phyloP scores from a whole-genome alignment of 2,797 vertebrate genomes.

The Florisuga fusca region DNA sequence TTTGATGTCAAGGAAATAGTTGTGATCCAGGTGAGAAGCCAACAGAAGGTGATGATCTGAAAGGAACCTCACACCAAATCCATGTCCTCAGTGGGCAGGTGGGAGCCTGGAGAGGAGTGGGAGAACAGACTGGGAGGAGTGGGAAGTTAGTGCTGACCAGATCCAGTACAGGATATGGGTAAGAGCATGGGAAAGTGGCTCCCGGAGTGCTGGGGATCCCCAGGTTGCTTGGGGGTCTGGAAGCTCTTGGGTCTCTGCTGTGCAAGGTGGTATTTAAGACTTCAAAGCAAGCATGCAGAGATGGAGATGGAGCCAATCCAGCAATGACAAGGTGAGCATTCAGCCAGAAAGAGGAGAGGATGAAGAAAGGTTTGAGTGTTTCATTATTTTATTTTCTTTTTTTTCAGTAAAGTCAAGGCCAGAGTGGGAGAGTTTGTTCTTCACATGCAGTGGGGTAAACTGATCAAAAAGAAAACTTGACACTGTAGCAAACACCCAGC shows the following conservation, averaged over 20 bases:
- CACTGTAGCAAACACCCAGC: neutral
- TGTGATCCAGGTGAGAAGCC: neutral
- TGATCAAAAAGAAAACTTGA: neutral
- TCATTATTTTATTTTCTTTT: neutral
- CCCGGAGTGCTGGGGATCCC: neutral
- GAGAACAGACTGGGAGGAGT: neutral
- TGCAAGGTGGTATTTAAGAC: accelerated
- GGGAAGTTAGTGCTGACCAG: neutral
- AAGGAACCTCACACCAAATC: neutral
- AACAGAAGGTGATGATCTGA: neutral
- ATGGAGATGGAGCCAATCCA: neutral
- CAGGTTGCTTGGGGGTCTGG: neutral
- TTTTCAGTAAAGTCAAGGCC: neutral
- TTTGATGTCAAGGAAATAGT: neutral
- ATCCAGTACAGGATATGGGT: neutral
- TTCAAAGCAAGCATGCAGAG: neutral
- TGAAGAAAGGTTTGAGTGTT: neutral
- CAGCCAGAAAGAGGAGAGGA: neutral
- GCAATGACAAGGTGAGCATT: neutral
- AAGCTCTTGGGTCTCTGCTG: neutral
- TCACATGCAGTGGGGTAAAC: neutral
- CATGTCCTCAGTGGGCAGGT: neutral
- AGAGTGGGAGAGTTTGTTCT: neutral
- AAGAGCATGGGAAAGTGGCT: neutral
- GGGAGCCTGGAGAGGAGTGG: neutral